Conservation (phyloP, 2,113 vertebrate genomes). For the Lepus timidus region DNA sequence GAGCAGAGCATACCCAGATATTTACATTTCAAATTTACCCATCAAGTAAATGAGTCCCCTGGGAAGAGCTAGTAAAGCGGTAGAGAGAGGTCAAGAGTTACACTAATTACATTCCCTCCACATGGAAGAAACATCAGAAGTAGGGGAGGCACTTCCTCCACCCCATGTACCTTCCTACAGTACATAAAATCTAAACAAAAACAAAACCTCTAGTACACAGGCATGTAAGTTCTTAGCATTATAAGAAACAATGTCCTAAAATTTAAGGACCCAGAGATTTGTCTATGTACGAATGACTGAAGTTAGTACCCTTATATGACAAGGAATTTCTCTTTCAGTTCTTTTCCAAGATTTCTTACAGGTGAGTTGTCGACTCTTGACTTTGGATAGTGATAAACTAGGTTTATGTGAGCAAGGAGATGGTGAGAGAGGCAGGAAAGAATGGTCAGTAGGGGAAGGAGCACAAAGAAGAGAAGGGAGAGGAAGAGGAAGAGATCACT, state of each 20-base stretch:
- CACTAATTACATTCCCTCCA: neutral
- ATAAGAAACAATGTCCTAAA: neutral
- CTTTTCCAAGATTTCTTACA: neutral
- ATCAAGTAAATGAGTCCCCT: conserved; percentile 54
- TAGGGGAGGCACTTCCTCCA: neutral
- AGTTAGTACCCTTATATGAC: neutral
- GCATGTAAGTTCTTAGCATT: neutral
- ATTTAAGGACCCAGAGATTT: neutral
- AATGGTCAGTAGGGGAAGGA: neutral
- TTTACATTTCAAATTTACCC: conserved; percentile 54
- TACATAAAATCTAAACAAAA: neutral
- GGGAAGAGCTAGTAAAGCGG: conserved; percentile 30
- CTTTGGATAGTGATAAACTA: neutral
- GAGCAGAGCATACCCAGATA: neutral
- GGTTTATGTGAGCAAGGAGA: neutral
- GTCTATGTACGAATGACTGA: neutral
- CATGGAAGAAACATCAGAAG: conserved; percentile 23
- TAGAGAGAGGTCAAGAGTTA: neutral
- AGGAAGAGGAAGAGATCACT: neutral
- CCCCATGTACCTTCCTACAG: neutral
- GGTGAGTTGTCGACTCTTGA: neutral
- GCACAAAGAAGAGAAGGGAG: neutral
- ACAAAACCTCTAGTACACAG: neutral
- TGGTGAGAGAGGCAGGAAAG: neutral
- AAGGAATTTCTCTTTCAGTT: neutral